These are phyloP conservation scores for Apus apus DNA, from an alignment of 2,113 vertebrate genomes.

Conservation along the genomic window DNA sequence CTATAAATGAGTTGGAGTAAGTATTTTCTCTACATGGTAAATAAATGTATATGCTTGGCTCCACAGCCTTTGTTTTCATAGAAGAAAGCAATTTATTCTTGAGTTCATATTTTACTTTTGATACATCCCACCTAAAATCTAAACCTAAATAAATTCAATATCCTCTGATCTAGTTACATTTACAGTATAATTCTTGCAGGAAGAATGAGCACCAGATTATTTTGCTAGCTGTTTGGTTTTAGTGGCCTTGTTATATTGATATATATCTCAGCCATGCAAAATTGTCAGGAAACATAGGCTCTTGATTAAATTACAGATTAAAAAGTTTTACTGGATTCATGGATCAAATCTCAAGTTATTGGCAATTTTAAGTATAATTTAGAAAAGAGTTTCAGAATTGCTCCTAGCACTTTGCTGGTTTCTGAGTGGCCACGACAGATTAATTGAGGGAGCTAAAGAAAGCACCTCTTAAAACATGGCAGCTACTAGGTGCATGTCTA, in stretches of 20 bases:
- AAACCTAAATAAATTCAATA: background rate
- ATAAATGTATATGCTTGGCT: background rate
- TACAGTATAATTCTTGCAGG: background rate
- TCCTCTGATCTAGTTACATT: background rate
- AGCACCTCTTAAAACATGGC: background rate
- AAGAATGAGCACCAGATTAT: background rate
- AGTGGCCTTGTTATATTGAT: background rate
- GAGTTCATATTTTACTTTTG: background rate
- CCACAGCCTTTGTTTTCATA: background rate
- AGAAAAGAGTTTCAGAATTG: background rate
- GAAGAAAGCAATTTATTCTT: background rate
- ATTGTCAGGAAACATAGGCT: background rate
- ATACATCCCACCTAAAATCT: background rate
- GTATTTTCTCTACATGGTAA: background rate
- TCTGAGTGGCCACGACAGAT: background rate
- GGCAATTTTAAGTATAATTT: background rate
- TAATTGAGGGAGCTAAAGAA: background rate
- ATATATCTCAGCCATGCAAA: background rate
- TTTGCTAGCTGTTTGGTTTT: background rate
- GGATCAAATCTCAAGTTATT: background rate
- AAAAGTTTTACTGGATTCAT: background rate
- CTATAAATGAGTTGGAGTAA: background rate
- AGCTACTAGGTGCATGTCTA: background rate
- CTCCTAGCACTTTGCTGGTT: background rate
- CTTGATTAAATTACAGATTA: background rate